Percentiles rank a stretch among this genome's conserved stretches.
Conservation (phyloP, 2,113 vertebrate genomes). For the Taxidea taxus region DNA sequence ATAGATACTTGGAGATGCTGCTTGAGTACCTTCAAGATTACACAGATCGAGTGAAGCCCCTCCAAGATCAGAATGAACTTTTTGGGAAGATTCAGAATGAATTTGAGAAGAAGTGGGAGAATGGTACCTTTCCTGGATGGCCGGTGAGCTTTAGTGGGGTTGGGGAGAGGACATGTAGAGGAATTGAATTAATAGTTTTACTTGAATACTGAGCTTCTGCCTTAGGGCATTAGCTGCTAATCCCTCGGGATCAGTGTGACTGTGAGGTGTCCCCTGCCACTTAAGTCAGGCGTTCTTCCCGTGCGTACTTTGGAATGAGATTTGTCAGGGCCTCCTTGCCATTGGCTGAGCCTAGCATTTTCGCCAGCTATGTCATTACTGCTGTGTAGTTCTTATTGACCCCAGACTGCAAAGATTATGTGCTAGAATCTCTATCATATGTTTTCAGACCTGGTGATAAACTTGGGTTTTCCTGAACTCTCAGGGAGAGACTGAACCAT, state of each 20-base stretch:
- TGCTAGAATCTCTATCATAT: neutral
- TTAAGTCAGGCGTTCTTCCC: neutral
- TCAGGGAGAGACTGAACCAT: neutral
- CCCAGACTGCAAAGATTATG: neutral
- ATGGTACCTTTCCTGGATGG: conserved; percentile 95
- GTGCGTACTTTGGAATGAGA: neutral
- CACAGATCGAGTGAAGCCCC: conserved; percentile 95
- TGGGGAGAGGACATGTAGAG: neutral
- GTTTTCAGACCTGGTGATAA: neutral
- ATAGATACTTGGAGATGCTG: conserved; percentile 97
- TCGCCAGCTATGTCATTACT: neutral
- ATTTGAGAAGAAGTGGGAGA: conserved; percentile 99
- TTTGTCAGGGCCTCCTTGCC: neutral
- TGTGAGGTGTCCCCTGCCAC: neutral
- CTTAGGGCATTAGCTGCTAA: neutral
- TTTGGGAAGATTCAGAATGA: conserved; percentile 95
- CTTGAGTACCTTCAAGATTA: conserved; percentile 98
- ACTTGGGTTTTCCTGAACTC: neutral
- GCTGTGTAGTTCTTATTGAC: neutral
- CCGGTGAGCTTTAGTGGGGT: conserved; percentile 85
- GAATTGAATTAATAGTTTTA: neutral
- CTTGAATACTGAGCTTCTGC: neutral
- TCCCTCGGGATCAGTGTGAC: neutral
- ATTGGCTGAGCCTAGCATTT: neutral
- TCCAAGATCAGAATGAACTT: conserved; percentile 97